Percentiles rank a stretch among this genome's conserved stretches.
Conservation (phyloP, 2,113 vertebrate genomes). For the Morone saxatilis region DNA sequence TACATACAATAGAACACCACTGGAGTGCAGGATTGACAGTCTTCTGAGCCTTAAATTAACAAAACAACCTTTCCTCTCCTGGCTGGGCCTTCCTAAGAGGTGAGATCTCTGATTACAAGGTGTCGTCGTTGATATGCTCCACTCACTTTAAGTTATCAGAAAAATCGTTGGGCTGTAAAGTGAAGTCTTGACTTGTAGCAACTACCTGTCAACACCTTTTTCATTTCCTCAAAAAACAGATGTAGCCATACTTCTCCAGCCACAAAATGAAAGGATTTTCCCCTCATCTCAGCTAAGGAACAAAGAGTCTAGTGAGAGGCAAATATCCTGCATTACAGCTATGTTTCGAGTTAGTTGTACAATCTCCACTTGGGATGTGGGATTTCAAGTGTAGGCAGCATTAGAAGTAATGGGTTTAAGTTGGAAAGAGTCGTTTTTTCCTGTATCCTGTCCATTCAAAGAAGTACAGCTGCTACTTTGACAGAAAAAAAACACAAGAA, state of each 20-base stretch:
- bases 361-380: not conserved
- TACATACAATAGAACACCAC: slow-evolving; percentile 17
- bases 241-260: not conserved
- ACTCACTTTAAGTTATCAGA: slow-evolving; percentile 4
- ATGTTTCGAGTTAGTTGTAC: not conserved
- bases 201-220: slow-evolving; percentile 10
- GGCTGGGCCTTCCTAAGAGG: not conserved
- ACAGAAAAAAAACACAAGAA: not conserved
- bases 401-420: slow-evolving; percentile 20
- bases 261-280: not conserved
- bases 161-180: not conserved
- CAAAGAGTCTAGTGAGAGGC: not conserved
- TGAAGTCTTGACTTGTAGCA: slow-evolving; percentile 1
- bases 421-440: slow-evolving; percentile 1
- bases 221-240: not conserved
- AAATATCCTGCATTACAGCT: not conserved
- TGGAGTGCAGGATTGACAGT: not conserved
- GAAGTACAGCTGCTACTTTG: not conserved
- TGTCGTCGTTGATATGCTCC: not conserved
- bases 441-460: slow-evolving; percentile 4
- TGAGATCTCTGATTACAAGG: slow-evolving; percentile 24
- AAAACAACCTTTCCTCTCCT: not conserved
- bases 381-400: slow-evolving; percentile 24
- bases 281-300: not conserved
- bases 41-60: not conserved